phyloP scores from a whole-genome alignment of 2,888 invertebrate species.

The Seira musarum region DNA sequence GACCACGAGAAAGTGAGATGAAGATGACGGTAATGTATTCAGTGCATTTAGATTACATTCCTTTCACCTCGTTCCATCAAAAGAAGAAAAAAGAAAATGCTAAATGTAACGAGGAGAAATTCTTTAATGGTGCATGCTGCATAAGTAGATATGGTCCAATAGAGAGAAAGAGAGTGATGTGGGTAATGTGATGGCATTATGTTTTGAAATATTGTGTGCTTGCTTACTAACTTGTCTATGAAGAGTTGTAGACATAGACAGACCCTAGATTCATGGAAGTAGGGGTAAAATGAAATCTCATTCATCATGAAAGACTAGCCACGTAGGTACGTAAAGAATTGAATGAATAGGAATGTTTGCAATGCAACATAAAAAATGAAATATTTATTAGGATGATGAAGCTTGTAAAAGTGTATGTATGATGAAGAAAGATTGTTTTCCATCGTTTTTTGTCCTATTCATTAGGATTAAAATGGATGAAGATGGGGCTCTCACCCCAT shows the following conservation, averaged over 20 bases:
- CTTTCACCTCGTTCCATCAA: slow-evolving; percentile 1
- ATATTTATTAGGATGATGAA: neutral
- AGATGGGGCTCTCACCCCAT: neutral
- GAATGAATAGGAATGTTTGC: neutral
- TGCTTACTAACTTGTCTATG: too few species aligned
- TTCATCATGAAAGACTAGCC: neutral
- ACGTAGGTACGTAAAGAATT: neutral
- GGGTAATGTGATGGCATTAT: neutral
- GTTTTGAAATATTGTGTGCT: too few species aligned
- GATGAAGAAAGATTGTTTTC: neutral
- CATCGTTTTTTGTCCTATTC: neutral
- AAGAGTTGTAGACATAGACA: too few species aligned
- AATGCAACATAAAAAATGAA: neutral
- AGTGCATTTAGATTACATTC: slow-evolving; percentile 12
- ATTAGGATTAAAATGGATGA: neutral
- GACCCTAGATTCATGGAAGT: too few species aligned
- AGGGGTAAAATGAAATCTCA: neutral
- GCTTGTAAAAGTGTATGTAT: neutral
- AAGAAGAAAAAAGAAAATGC: neutral
- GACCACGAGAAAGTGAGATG: too few species aligned
- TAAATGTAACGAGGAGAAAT: neutral
- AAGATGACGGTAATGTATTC: slow-evolving; percentile 6
- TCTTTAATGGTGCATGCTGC: slow-evolving; percentile 9
- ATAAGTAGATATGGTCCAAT: neutral
- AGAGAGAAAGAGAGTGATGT: neutral